These are phyloP conservation scores for Mactra quadrangularis DNA, from an alignment of 1,140 invertebrate species.

Conservation along the genomic window DNA sequence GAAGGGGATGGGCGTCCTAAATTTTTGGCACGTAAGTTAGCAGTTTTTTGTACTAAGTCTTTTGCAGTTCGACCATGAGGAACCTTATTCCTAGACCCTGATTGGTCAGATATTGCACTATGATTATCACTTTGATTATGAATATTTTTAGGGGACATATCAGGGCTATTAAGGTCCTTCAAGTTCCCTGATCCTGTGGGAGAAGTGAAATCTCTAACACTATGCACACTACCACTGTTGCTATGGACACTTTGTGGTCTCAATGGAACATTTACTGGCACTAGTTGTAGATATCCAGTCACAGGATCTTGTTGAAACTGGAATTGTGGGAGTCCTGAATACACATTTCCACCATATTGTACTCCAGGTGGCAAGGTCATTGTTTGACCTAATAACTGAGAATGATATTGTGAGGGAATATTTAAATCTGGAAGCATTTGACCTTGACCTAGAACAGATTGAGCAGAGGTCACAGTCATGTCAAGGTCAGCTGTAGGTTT, in stretches of 20 bases:
- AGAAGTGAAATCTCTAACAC: conserved; percentile 45
- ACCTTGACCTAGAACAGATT: conserved; percentile 47
- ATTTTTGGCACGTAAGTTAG: conserved; percentile 65
- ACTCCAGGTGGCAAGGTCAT: conserved; percentile 69
- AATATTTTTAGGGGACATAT: conserved; percentile 44
- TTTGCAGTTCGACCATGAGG: conserved; percentile 65
- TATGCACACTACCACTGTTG: conserved; percentile 57
- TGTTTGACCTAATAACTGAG: conserved; percentile 68
- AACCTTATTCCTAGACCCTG: conserved; percentile 15
- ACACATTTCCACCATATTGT: conserved; percentile 64
- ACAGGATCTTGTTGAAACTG: conserved; percentile 79
- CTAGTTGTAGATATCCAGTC: conserved; percentile 77
- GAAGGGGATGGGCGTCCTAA: conserved; percentile 48
- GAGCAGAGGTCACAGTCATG: conserved; percentile 61
- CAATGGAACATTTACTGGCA: conserved; percentile 71
- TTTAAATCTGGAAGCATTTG: conserved; percentile 63
- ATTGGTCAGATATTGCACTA: conserved; percentile 51
- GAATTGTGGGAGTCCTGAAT: conserved; percentile 71
- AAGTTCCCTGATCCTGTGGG: conserved; percentile 45
- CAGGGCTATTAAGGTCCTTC: conserved; percentile 40
- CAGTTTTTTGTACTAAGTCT: conserved; percentile 68
- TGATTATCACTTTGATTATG: conserved; percentile 57
- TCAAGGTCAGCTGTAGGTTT: conserved; percentile 55
- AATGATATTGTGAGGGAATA: conserved; percentile 67
- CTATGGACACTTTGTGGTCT: conserved; percentile 59